Base-by-base conservation (phyloP, 2,888 invertebrate genomes). In the Tetrapedia diversipes region DNA sequence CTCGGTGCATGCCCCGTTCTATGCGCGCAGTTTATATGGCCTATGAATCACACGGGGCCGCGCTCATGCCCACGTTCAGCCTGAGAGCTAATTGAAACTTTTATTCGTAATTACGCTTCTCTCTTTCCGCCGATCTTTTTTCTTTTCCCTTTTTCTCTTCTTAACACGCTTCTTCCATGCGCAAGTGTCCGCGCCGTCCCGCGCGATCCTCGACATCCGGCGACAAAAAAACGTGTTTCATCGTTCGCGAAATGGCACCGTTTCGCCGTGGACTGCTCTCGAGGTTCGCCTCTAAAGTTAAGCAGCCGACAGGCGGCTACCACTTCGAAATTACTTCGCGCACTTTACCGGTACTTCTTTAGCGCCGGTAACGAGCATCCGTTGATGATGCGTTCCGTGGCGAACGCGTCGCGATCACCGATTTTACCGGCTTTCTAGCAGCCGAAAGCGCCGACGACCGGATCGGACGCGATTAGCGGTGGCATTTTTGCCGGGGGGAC, bases 1-100 rank as follows among this genome's bases (percentile, higher is more conserved):
- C 41, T n/a, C 29, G 41, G 8, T 57, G 24, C 51, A 29, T n/a
- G 34, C 63, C 74, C 49, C 70, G 65, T 53, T n/a, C 54, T 41
- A 34, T 57, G 63, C 49, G 39, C 72, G 64, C 65, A 60, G 72
- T 82, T 64, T 81, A 84, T 81, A 81, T 80, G 66, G 83, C 80
- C 80, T 75, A 83, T 85, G 84, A 85, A 85, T 85, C 84, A 85
- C 71, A 72, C 10, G 47, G n/a, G n/a, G 43, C 72, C 53, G 75
- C 61, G 81, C 72, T 77, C 68, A 71, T n/a, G n/a, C n/a, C 70
- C 83, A 75, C 81, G 71, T 79, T 65, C 74, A 72, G 67, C 65
- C 67, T 43, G 61, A 57, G 78, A 83, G 85, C 80, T 84, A 85
- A 85, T 85, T 85, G 85, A 85, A 85, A 85, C 85, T 85, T 83